phyloP scores from a whole-genome alignment of 1,140 invertebrate species.

The Meloidogyne floridensis region DNA sequence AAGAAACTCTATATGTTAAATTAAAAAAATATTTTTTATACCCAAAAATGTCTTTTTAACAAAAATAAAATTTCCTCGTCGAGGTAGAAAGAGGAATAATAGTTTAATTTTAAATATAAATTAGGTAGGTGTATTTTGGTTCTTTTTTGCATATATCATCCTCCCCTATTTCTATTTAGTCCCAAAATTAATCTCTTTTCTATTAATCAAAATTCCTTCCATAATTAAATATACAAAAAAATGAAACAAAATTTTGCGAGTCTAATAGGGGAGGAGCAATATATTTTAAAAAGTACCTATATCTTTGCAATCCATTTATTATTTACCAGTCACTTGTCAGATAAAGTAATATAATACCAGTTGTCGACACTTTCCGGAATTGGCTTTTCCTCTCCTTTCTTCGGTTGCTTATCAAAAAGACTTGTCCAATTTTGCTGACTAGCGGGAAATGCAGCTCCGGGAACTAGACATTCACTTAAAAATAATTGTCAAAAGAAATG shows the following conservation, averaged over 20 bases:
- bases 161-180: too few species aligned
- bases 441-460: constrained; percentile 47
- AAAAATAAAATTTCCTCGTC: background rate
- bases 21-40: background rate
- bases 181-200: too few species aligned
- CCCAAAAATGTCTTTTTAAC: constrained; percentile 2
- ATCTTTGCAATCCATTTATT: background rate
- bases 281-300: too few species aligned
- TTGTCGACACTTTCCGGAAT: constrained; percentile 55
- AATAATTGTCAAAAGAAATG: background rate
- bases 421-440: constrained; percentile 39
- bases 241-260: too few species aligned
- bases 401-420: constrained; percentile 34
- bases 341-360: constrained; percentile 55
- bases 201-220: too few species aligned
- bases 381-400: constrained; percentile 15
- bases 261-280: too few species aligned
- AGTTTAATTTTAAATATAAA: background rate
- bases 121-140: background rate
- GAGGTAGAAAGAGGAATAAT: background rate
- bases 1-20: too few species aligned
- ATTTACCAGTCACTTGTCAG: background rate
- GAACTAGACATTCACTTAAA: constrained; percentile 46
- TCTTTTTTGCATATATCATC: too few species aligned
- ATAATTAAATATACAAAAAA: too few species aligned